A percentile compares a stretch with the other conserved stretches of the same genome.
Evolutionary conservation across 53 echinoderm and acorn worm genomes (phyloP).

Genomic region (Pentamera pediparva): DNA sequence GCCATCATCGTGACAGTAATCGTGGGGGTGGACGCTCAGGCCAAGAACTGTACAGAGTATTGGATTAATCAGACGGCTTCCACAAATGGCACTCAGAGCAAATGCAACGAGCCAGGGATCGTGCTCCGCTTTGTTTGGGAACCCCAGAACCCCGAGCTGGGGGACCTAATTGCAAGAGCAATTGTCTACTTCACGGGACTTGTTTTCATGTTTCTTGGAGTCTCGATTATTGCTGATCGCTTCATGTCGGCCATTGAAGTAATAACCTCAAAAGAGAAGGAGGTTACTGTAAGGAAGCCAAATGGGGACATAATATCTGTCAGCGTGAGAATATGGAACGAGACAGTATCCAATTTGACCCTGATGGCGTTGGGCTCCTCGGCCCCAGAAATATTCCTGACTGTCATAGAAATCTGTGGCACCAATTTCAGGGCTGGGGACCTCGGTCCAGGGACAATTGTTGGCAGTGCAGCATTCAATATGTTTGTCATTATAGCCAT

Average conservation of each 20-base stretch:
- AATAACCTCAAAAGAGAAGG: slow-evolving; percentile 93
- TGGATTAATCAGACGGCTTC: background rate
- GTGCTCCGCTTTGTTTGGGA: slow-evolving; percentile 17
- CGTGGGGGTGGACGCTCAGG: too few relatives aligned
- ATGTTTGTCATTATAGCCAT: slow-evolving; percentile 92
- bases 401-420: slow-evolving; percentile 86
- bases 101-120: slow-evolving; percentile 8
- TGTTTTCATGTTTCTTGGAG: slow-evolving; percentile 87
- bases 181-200: slow-evolving; percentile 80
- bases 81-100: background rate
- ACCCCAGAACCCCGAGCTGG: background rate
- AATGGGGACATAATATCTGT: slow-evolving; percentile 84
- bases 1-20: too few relatives aligned
- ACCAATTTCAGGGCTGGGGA: slow-evolving; percentile 80
- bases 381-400: slow-evolving; percentile 93
- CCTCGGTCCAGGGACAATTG: slow-evolving; percentile 94
- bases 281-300: slow-evolving; percentile 75
- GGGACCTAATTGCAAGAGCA: slow-evolving; percentile 79
- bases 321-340: slow-evolving; percentile 94
- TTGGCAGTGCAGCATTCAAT: slow-evolving; percentile 98
- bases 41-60: too few relatives aligned
- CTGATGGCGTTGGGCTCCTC: slow-evolving; percentile 98
- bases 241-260: slow-evolving; percentile 98
- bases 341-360: slow-evolving; percentile 95
- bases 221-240: slow-evolving; percentile 95